Evolutionary conservation across 2,888 invertebrate genomes (phyloP).

Genomic region (Lampropteryx suffumata): DNA sequence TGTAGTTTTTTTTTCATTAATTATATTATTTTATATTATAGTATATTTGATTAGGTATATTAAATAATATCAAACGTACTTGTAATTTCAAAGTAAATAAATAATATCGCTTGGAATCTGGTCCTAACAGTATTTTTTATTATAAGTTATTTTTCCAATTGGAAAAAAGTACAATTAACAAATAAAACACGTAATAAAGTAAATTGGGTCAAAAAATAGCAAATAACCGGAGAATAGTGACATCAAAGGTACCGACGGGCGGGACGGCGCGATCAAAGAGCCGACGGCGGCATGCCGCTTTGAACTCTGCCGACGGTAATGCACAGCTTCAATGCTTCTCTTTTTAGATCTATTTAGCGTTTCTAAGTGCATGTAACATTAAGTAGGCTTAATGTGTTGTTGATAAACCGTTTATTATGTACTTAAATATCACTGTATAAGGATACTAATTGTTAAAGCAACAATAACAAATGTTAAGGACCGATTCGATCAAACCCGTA

Average conservation of each 20-base stretch:
- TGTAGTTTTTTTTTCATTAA: too few species aligned
- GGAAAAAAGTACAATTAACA: neutral
- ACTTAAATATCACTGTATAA: neutral
- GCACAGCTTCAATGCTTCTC: conserved; percentile 41
- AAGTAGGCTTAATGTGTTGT: too few species aligned
- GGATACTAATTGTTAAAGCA: too few species aligned
- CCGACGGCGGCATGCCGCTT: conserved; percentile 53
- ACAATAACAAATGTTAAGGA: too few species aligned
- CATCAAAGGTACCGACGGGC: conserved; percentile 43
- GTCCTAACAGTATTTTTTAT: too few species aligned
- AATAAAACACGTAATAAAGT: neutral
- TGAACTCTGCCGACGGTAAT: conserved; percentile 61
- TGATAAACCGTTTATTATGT: neutral
- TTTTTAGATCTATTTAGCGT: conserved; percentile 25
- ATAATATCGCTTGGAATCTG: too few species aligned
- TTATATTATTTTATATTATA: too few species aligned
- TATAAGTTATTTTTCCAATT: too few species aligned
- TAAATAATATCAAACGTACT: too few species aligned
- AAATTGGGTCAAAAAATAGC: conserved; percentile 35
- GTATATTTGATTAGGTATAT: too few species aligned
- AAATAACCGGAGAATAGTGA: conserved; percentile 28
- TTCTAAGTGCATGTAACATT: neutral
- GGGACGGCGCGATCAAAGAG: conserved; percentile 64
- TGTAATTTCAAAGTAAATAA: too few species aligned
- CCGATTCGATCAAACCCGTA: too few species aligned